Evolutionary conservation across 2,113 vertebrate species (phyloP), one percentile per base, ranked within the genome.

Genomic region (Campylorhamphus procurvoides): DNA sequence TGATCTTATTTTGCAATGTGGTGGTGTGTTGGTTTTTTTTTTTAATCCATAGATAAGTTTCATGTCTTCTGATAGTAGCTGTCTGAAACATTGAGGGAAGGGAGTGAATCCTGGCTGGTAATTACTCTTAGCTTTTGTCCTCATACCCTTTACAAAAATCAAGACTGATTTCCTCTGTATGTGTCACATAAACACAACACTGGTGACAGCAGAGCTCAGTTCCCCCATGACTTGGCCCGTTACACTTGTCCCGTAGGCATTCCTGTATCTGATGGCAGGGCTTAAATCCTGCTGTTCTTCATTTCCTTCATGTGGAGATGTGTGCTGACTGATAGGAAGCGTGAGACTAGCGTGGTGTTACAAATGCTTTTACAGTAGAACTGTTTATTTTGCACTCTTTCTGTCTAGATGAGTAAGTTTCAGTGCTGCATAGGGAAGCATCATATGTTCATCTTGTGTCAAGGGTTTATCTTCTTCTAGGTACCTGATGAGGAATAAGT

Each of bases 291-390:
- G 12, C 39, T 59, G 2, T 7, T 71, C 47, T 83, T 49, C 11
- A 31, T n/a, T 81, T 78, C 28, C 39, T 55, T 74, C 20, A 3
- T 78, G 63, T 53, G 42, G 42, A 71, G 11, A 60, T 62, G 1
- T 1, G 13, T 71, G n/a, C 24, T 79, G 25, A 31, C 13, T 1
- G 2, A 24, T 58, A 40, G 64, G 11, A 49, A 80, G 17, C 3
- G 0, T 50, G 46, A 69, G 47, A 81, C n/a, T 6, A 55, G 15
- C 0, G 1, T 52, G 39, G 8, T 0, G 1, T 49, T 80, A n/a
- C 31, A 62, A 67, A 60, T 37, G 24, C 19, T 68, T 64, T 6
- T 33, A 13, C 12, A 60, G 22, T 14, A 81, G 16, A 37, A 14
- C 8, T 62, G 22, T 35, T 89, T 40, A 12, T 62, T 92, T 93